Evolutionary conservation across 35 echinoderm and acorn worm species (phyloP).

Genomic region (Eucidaris tribuloides): DNA sequence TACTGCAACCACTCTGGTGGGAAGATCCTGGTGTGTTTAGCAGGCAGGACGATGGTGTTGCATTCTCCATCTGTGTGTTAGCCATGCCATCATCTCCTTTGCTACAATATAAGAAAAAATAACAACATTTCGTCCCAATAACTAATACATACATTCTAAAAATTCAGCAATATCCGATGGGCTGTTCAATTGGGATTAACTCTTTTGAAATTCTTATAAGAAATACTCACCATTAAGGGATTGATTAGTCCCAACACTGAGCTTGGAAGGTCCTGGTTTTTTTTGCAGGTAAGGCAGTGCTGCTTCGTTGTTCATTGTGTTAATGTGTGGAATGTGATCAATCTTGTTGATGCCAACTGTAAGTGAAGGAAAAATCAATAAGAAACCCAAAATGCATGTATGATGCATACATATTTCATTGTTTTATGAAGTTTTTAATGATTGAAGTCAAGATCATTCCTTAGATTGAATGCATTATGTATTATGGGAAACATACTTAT

Average conservation of each 20-base stretch:
- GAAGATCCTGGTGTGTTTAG: neutral
- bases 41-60: neutral
- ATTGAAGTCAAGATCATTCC: neutral
- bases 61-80: neutral
- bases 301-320: neutral
- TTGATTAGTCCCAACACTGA: neutral
- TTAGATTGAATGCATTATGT: too few species aligned
- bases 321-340: neutral
- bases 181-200: neutral
- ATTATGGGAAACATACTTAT: too few species aligned
- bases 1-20: neutral
- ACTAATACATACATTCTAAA: neutral
- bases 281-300: too few species aligned
- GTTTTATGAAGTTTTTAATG: neutral
- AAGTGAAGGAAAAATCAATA: too few species aligned
- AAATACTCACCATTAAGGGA: neutral
- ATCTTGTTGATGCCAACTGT: neutral
- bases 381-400: neutral
- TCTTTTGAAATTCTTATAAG: neutral
- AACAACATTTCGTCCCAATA: neutral
- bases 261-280: neutral
- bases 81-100: neutral
- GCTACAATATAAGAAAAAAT: neutral
- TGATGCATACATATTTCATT: neutral
- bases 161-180: neutral